Evolutionary conservation across 2,113 vertebrate species (phyloP).

Genomic region (Melospiza georgiana): DNA sequence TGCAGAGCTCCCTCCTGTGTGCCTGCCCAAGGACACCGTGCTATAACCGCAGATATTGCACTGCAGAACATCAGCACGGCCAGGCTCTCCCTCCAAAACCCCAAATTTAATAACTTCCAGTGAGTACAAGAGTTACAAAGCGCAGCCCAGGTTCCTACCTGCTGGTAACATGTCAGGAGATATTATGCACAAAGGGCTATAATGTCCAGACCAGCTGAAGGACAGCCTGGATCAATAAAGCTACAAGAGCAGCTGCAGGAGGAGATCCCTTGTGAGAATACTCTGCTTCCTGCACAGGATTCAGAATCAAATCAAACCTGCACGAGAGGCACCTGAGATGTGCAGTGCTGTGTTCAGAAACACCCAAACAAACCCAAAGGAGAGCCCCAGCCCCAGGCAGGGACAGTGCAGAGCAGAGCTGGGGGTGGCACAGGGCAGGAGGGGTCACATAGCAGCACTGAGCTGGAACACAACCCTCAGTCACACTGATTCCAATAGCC

Average conservation of each 20-base stretch:
- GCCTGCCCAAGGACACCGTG: not conserved
- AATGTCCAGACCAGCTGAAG: not conserved
- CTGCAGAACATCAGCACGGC: not conserved
- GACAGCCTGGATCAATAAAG: not conserved
- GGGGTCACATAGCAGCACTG: not conserved
- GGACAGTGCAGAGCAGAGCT: not conserved
- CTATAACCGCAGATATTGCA: not conserved
- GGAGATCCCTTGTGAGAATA: not conserved
- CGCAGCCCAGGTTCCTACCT: not conserved
- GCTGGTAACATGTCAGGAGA: not conserved
- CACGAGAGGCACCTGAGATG: not conserved
- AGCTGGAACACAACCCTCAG: not conserved
- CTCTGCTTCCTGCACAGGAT: not conserved
- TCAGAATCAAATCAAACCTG: not conserved
- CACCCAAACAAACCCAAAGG: not conserved
- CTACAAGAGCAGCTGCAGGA: constrained; percentile 5
- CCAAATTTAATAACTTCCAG: not conserved
- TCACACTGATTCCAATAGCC: not conserved
- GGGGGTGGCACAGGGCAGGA: not conserved
- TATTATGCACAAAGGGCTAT: not conserved
- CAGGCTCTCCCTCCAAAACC: not conserved
- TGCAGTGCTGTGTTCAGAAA: not conserved
- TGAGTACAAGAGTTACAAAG: not conserved
- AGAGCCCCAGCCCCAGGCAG: not conserved
- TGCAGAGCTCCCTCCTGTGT: not conserved